Conservation (phyloP, 2,888 invertebrate species). For the Drosophila tripunctata region DNA sequence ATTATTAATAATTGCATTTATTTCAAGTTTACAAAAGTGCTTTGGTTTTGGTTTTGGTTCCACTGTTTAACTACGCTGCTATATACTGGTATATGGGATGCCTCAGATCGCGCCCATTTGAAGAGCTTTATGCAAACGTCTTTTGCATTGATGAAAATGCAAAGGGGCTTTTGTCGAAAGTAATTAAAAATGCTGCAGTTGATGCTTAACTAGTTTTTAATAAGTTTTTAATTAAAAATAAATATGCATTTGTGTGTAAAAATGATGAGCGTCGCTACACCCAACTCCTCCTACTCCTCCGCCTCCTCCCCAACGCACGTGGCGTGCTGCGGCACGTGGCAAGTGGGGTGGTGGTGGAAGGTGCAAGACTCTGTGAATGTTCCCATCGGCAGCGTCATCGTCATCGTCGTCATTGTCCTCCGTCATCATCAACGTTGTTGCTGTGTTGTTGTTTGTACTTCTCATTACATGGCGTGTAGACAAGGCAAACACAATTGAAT, state of each 20-base stretch:
- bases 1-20: neutral
- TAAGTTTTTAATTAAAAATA: conserved; percentile 80
- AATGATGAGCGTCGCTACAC: conserved; percentile 60
- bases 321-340: conserved; percentile 55
- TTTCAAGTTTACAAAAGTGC: neutral
- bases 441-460: conserved; percentile 66
- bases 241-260: conserved; percentile 79
- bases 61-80: conserved; percentile 44
- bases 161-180: conserved; percentile 67
- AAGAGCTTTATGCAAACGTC: conserved; percentile 75
- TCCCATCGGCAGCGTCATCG: conserved; percentile 27
- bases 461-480: conserved; percentile 78
- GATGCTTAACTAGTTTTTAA: conserved; percentile 80
- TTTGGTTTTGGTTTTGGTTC: conserved; percentile 12
- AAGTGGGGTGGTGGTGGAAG: neutral
- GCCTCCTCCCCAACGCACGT: conserved; percentile 47
- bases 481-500: conserved; percentile 78
- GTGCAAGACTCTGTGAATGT: conserved; percentile 22
- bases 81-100: neutral
- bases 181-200: conserved; percentile 79
- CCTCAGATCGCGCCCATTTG: conserved; percentile 36
- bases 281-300: too few relatives aligned
- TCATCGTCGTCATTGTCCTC: conserved; percentile 17
- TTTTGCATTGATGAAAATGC: conserved; percentile 77
- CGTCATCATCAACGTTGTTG: conserved; percentile 48